A percentile compares a stretch with the other conserved stretches of the same genome.
Conservation (phyloP, 2,888 invertebrate genomes). For the Habroteleia sp. region DNA sequence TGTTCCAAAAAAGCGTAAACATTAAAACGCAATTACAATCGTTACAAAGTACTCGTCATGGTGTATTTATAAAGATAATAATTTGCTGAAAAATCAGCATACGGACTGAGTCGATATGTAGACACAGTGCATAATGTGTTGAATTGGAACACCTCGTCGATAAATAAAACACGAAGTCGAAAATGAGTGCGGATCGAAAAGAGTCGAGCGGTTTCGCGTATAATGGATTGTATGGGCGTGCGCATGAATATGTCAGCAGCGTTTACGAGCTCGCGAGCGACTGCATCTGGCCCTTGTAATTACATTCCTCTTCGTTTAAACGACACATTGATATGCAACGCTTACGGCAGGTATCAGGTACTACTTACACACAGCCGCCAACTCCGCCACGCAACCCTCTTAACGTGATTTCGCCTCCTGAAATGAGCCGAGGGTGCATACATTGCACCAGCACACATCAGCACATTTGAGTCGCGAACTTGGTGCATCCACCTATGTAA, state of each 20-base stretch:
- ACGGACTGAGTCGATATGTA: too few relatives aligned
- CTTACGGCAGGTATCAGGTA: slow-evolving; percentile 61
- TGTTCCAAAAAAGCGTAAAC: too few relatives aligned
- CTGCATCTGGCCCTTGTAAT: slow-evolving; percentile 72
- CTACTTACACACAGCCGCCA: slow-evolving; percentile 46
- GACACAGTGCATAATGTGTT: slow-evolving; percentile 7
- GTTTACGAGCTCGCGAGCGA: slow-evolving; percentile 64
- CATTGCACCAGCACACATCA: slow-evolving; percentile 75
- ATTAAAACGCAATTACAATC: too few relatives aligned
- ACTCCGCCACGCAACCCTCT: slow-evolving; percentile 37
- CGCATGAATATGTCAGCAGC: slow-evolving; percentile 73
- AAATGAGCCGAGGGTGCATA: slow-evolving; percentile 75
- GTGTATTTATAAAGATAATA: too few relatives aligned
- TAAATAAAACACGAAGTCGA: slow-evolving; percentile 15
- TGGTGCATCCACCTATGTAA: too few relatives aligned
- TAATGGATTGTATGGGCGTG: slow-evolving; percentile 65
- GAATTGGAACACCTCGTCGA: slow-evolving; percentile 16
- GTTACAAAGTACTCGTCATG: too few relatives aligned
- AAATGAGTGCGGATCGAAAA: slow-evolving; percentile 21
- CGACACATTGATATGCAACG: slow-evolving; percentile 61
- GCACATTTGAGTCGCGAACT: slow-evolving; percentile 25
- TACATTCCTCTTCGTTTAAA: slow-evolving; percentile 67
- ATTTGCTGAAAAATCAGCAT: too few relatives aligned
- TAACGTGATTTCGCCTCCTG: slow-evolving; percentile 67
- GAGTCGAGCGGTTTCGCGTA: slow-evolving; percentile 36